Percentiles rank a stretch among this genome's conserved stretches.
Conservation (phyloP, 1,140 invertebrate genomes). For the Agraylea sexmaculata region DNA sequence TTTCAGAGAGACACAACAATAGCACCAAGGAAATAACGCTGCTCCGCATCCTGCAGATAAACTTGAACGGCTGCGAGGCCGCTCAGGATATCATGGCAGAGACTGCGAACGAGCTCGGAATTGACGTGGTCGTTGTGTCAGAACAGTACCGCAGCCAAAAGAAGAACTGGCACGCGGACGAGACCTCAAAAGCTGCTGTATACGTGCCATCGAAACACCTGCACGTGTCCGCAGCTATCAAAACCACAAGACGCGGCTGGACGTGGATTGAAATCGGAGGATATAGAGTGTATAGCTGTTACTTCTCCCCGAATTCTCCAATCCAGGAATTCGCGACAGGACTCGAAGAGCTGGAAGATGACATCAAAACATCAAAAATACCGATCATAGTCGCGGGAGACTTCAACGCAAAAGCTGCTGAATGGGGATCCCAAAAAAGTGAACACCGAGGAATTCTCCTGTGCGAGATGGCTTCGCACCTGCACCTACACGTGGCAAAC, state of each 20-base stretch:
- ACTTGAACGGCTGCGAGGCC: conserved; percentile 7
- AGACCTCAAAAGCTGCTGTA: conserved; percentile 10
- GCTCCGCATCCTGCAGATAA: conserved; percentile 8
- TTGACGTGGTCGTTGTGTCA: conserved; percentile 7
- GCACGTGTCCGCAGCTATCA: not conserved
- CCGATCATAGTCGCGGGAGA: conserved; percentile 15
- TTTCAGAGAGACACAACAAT: too few species aligned
- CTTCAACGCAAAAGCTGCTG: conserved; percentile 17
- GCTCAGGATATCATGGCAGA: conserved; percentile 11
- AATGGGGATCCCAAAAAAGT: conserved; percentile 14
- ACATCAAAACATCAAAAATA: conserved; percentile 1
- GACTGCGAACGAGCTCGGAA: conserved; percentile 4
- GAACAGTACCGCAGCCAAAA: conserved; percentile 9
- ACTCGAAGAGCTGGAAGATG: not conserved
- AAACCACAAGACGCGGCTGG: not conserved
- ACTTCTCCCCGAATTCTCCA: not conserved
- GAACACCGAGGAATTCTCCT: conserved; percentile 14
- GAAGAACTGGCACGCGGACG: conserved; percentile 4
- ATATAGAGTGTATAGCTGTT: conserved; percentile 4
- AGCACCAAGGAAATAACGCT: too few species aligned
- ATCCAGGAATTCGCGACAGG: not conserved
- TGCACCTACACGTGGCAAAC: conserved; percentile 20
- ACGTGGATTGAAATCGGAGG: not conserved
- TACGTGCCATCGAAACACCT: not conserved
- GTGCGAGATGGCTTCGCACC: not conserved